Evolutionary conservation across 2,888 invertebrate species (phyloP).

Genomic region (Oxystoma pomonae): DNA sequence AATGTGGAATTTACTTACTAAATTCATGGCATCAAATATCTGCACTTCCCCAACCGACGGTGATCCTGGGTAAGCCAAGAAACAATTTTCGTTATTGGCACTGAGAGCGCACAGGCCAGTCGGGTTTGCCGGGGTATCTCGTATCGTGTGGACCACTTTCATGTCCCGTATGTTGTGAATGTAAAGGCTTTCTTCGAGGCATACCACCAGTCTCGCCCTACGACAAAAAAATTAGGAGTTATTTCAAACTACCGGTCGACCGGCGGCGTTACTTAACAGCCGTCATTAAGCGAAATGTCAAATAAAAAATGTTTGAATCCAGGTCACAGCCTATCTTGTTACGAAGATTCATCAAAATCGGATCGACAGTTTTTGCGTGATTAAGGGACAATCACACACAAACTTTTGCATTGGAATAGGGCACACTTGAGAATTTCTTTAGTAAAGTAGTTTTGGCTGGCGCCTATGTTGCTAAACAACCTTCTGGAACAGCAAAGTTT

Average conservation of each 20-base stretch:
- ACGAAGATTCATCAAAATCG: too few species aligned
- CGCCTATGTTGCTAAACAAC: too few species aligned
- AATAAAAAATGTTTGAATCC: too few species aligned
- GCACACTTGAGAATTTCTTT: too few species aligned
- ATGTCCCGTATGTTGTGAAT: conserved; percentile 98
- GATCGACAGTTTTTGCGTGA: too few species aligned
- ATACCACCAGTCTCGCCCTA: conserved; percentile 78
- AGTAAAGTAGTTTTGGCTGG: too few species aligned
- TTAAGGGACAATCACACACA: too few species aligned
- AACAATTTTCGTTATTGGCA: conserved; percentile 79
- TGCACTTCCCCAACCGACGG: conserved; percentile 92
- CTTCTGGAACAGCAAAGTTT: too few species aligned
- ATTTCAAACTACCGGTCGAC: background rate
- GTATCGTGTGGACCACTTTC: conserved; percentile 96
- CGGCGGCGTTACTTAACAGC: too few species aligned
- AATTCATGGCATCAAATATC: conserved; percentile 88
- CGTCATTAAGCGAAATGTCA: too few species aligned
- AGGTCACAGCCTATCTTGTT: too few species aligned
- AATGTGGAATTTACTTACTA: conserved; percentile 68
- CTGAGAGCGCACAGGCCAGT: conserved; percentile 90
- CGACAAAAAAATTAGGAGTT: conserved; percentile 11
- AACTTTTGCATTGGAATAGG: too few species aligned
- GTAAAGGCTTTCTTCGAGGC: conserved; percentile 94
- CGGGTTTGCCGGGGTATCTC: conserved; percentile 96
- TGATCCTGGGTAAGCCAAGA: conserved; percentile 95